Evolutionary conservation across 2,888 invertebrate genomes (phyloP).

Genomic region (Ectemnius cavifrons): DNA sequence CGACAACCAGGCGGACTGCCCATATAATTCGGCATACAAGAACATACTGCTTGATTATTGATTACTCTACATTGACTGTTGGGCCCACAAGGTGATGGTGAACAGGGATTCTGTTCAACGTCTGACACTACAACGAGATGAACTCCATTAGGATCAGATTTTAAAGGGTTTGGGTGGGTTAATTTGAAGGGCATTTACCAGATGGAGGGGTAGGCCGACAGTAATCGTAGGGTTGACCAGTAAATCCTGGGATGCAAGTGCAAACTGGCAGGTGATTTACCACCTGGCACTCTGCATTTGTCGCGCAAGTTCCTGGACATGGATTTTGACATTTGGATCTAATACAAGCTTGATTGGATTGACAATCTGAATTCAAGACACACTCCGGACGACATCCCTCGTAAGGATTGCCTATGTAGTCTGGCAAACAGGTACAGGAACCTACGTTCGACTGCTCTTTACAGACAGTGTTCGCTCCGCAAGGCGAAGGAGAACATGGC

Average conservation of each 20-base stretch:
- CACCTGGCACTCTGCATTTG: conserved; percentile 79
- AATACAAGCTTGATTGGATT: conserved; percentile 84
- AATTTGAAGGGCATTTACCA: conserved; percentile 17
- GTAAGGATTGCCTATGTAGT: conserved; percentile 84
- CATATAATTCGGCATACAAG: conserved; percentile 83
- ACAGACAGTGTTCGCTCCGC: conserved; percentile 83
- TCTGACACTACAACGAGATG: conserved; percentile 14
- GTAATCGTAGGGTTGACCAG: conserved; percentile 87
- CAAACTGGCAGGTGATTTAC: conserved; percentile 78
- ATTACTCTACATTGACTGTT: conserved; percentile 86
- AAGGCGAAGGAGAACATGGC: conserved; percentile 83
- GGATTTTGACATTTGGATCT: conserved; percentile 87
- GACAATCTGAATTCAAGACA: conserved; percentile 87
- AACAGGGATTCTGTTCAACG: conserved; percentile 81
- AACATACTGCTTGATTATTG: conserved; percentile 82
- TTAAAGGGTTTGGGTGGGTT: not conserved
- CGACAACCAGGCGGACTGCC: conserved; percentile 87
- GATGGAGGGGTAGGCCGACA: conserved; percentile 71
- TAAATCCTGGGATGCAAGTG: conserved; percentile 80
- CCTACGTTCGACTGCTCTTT: conserved; percentile 79
- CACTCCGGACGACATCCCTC: conserved; percentile 88
- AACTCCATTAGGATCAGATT: too few species aligned
- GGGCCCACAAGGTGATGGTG: conserved; percentile 84
- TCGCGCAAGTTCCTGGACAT: conserved; percentile 83
- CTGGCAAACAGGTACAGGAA: conserved; percentile 81